These are phyloP conservation scores for Leptopterna dolabrata DNA, from an alignment of 2,888 invertebrate species.

Conservation along the genomic window DNA sequence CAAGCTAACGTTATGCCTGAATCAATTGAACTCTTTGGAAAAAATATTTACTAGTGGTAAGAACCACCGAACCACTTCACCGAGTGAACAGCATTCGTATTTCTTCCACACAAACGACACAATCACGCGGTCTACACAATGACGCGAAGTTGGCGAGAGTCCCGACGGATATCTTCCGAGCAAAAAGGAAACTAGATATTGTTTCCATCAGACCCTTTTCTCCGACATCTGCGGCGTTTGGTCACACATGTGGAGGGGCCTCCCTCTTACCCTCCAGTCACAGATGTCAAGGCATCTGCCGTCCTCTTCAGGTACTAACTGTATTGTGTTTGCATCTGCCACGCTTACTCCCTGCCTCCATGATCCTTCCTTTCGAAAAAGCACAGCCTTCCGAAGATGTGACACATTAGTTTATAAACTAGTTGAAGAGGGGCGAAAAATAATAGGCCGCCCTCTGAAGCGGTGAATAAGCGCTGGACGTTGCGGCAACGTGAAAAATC, in stretches of 20 bases:
- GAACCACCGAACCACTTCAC: neutral
- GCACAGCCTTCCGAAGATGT: neutral
- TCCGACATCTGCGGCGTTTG: neutral
- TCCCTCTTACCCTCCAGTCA: constrained; percentile 15
- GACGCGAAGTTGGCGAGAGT: neutral
- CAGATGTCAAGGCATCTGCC: constrained; percentile 48
- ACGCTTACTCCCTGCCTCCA: neutral
- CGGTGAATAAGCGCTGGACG: neutral
- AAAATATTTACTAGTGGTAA: too few species aligned
- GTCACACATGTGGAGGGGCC: neutral
- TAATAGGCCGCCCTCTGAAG: neutral
- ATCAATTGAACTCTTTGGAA: too few species aligned
- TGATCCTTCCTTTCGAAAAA: neutral
- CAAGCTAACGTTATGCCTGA: too few species aligned
- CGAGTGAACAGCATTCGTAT: neutral
- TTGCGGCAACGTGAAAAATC: neutral
- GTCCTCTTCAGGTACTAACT: constrained; percentile 28
- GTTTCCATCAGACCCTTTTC: constrained; percentile 5
- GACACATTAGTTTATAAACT: neutral
- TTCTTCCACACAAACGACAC: neutral
- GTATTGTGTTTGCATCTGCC: constrained; percentile 43
- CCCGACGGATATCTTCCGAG: neutral
- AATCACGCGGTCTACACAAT: neutral
- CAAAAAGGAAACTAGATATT: constrained; percentile 16
- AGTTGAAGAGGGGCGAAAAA: neutral